Conservation (phyloP, 1,140 invertebrate species). For the Bicyclus anynana region DNA sequence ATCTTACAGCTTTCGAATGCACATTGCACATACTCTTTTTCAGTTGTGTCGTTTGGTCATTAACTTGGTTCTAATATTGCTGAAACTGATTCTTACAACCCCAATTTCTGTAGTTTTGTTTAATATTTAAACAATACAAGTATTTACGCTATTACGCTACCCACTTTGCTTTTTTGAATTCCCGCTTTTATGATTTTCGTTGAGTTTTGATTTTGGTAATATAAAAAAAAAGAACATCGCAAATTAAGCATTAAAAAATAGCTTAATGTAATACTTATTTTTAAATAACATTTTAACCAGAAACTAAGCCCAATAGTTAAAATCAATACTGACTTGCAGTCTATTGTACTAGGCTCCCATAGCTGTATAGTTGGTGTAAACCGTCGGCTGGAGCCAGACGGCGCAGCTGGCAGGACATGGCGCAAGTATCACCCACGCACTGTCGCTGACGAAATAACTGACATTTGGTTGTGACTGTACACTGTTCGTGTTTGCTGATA, state of each 20-base stretch:
- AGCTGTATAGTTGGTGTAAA: constrained; percentile 10
- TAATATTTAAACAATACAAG: too few species aligned
- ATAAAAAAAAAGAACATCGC: too few species aligned
- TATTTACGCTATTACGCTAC: too few species aligned
- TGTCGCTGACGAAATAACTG: constrained; percentile 21
- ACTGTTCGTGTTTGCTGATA: not conserved
- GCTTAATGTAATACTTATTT: too few species aligned
- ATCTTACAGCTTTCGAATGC: not conserved
- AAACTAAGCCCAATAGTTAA: not conserved
- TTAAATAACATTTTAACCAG: too few species aligned
- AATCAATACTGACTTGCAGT: not conserved
- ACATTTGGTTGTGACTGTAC: not conserved
- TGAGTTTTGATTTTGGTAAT: too few species aligned
- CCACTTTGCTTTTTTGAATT: too few species aligned
- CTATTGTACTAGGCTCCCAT: not conserved
- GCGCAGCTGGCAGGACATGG: constrained; percentile 30
- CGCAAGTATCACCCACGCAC: constrained; percentile 25
- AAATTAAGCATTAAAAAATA: too few species aligned
- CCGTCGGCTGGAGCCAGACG: constrained; percentile 14
- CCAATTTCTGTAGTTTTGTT: too few species aligned
- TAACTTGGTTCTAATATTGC: not conserved
- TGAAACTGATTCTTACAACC: not conserved
- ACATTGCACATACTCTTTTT: not conserved
- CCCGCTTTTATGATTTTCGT: too few species aligned
- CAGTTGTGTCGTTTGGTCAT: too few species aligned